These are phyloP conservation scores for Strigamia maritima DNA, from an alignment of 2,888 invertebrate species.

Conservation along the genomic window DNA sequence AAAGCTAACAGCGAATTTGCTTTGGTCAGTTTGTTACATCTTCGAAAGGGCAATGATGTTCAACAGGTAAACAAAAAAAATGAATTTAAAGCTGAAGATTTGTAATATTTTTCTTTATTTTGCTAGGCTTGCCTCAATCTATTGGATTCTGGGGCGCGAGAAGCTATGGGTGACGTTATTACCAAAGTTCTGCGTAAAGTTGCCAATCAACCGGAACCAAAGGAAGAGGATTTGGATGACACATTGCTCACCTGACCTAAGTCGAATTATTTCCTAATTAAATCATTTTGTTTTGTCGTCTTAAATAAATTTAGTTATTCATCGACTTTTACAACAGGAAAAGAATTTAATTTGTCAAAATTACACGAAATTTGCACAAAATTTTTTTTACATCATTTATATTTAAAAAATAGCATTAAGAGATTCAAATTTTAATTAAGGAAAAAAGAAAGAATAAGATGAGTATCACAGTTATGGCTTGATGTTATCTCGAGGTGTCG, in stretches of 20 bases:
- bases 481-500: neutral
- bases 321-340: no score
- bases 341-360: no score
- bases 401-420: no score
- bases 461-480: neutral
- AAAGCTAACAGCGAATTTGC: slow-evolving; percentile 91
- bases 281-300: neutral
- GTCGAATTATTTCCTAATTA: neutral
- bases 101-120: neutral
- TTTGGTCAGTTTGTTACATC: slow-evolving; percentile 75
- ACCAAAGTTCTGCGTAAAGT: slow-evolving; percentile 81
- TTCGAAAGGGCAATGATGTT: slow-evolving; percentile 69
- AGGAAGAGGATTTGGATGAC: slow-evolving; percentile 88
- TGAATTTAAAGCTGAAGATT: neutral
- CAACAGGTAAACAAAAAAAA: slow-evolving; percentile 61
- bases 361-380: no score
- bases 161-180: slow-evolving; percentile 83
- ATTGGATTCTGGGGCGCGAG: slow-evolving; percentile 82
- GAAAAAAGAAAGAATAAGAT: no score
- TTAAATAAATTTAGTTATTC: neutral
- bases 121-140: slow-evolving; percentile 68
- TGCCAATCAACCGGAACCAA: slow-evolving; percentile 71
- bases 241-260: slow-evolving; percentile 75
- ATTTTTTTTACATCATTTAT: no score
- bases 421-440: no score